Base-by-base conservation (phyloP, 2,888 invertebrate genomes). In the Coelopa pilipes region DNA sequence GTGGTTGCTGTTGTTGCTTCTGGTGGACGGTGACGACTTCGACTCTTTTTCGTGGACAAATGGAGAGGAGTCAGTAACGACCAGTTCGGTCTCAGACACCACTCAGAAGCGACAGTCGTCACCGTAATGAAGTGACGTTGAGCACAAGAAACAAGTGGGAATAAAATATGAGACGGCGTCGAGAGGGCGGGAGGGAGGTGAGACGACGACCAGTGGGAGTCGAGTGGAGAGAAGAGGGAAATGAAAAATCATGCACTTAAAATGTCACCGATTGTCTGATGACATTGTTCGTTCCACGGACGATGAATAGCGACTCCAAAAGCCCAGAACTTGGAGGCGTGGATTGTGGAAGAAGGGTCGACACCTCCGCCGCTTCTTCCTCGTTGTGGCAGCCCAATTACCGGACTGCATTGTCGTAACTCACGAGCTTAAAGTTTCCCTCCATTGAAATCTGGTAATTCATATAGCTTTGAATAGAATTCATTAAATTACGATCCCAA, bases 231-330 rank as follows among this genome's bases (percentile, higher is more conserved):
- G n/a, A 7, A 53, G 10, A 53, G 4, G 15, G 53, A 53, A 53
- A 53, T 15, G 53, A 53, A 53, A 53, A 53, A 53, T 53, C 53
- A 53, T 53, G 13, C 53, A 53, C 53, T 53, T 53, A 53, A 53
- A 53, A n/a, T 53, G 53, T 53, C 53, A 53, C 13, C 53, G n/a
- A 53, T 53, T 53, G 53, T 53, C 10, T 53, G 53, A 53, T 53
- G 53, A 53, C 53, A 53, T 53, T 53, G 53, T 53, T 53, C 53
- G 53, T 53, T 34, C 34, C 34, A 34, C 34, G 2, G 34, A 4
- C 34, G 34, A 34, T 34, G 34, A 34, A 34, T 4, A 7, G 34
- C 34, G 7, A 34, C 34, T 34, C 34, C 7, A 34, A 34, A 34
- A 34, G 34, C 34, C 7, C 34, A 34, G 34, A 34, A 34, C 34